Conservation (phyloP, 2,797 vertebrate species). For the Lagocephalus sceleratus region DNA sequence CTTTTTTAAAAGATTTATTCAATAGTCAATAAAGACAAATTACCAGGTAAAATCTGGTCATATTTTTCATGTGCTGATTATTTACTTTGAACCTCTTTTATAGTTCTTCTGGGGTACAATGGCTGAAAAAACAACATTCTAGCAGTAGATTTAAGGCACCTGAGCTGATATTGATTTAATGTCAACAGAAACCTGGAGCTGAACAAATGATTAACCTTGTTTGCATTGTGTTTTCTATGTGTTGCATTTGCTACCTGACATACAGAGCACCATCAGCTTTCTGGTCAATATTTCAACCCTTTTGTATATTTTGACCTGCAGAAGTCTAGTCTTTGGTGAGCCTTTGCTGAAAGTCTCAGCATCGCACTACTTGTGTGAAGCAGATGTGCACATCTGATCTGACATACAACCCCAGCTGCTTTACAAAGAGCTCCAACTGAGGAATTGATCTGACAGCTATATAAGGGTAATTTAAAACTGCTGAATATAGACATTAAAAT, state of each 20-base stretch:
- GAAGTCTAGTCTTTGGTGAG: constrained; percentile 22
- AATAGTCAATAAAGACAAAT: no score
- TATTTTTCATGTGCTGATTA: no score
- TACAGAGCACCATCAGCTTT: background rate
- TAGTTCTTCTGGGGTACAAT: no score
- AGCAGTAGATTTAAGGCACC: background rate
- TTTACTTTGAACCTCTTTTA: no score
- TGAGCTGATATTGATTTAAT: background rate
- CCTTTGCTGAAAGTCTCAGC: constrained; percentile 35
- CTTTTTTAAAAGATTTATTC: background rate
- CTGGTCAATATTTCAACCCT: constrained; percentile 1
- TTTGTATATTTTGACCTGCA: constrained; percentile 19
- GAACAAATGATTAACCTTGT: background rate
- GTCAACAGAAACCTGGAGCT: background rate
- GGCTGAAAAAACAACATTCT: no score
- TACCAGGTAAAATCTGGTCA: no score
- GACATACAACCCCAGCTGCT: constrained; percentile 52
- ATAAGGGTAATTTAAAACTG: constrained; percentile 69
- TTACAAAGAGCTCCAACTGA: constrained; percentile 65
- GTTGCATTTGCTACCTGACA: background rate
- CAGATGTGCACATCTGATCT: constrained; percentile 58
- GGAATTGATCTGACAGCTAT: constrained; percentile 76
- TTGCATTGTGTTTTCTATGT: background rate
- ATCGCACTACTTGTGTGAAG: constrained; percentile 42
- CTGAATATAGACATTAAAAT: no score